These are phyloP conservation scores for Drosophila miranda DNA, from an alignment of 1,140 invertebrate species.

Conservation along the genomic window DNA sequence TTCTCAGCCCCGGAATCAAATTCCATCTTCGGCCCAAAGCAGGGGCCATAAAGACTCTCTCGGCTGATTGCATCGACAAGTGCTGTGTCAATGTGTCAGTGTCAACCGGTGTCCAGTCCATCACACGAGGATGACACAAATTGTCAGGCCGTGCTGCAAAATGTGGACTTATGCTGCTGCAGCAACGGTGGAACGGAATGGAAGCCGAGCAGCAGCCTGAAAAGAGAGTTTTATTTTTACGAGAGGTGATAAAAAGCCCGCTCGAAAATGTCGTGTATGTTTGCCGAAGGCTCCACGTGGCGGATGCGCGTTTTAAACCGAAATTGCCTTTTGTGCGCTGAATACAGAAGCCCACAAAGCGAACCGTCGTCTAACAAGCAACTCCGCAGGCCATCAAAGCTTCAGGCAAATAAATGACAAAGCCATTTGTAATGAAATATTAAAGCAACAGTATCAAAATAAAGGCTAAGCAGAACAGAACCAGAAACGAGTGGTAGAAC, in stretches of 20 bases:
- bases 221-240: slow-evolving; percentile 31
- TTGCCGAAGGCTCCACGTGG: slow-evolving; percentile 28
- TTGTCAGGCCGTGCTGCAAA: slow-evolving; percentile 32
- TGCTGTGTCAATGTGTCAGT: slow-evolving; percentile 43
- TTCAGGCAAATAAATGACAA: slow-evolving; percentile 47
- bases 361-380: not conserved
- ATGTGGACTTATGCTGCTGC: slow-evolving; percentile 61
- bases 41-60: slow-evolving; percentile 29
- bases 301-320: slow-evolving; percentile 42
- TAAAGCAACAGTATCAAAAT: slow-evolving; percentile 33
- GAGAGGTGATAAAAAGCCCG: slow-evolving; percentile 56
- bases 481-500: no score
- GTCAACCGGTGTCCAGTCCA: not conserved
- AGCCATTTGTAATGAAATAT: slow-evolving; percentile 51
- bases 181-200: no score
- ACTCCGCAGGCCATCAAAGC: not conserved
- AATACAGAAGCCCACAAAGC: slow-evolving; percentile 2
- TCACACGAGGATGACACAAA: slow-evolving; percentile 23
- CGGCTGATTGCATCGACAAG: slow-evolving; percentile 34
- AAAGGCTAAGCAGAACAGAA: slow-evolving; percentile 9
- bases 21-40: not conserved
- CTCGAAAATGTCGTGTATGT: slow-evolving; percentile 41
- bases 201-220: slow-evolving; percentile 19
- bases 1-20: slow-evolving; percentile 7
- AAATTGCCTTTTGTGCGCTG: slow-evolving; percentile 40